Percentiles rank a stretch among this genome's conserved stretches.
phyloP scores from a whole-genome alignment of 1,140 invertebrate species.

The Drosophila aff. region DNA sequence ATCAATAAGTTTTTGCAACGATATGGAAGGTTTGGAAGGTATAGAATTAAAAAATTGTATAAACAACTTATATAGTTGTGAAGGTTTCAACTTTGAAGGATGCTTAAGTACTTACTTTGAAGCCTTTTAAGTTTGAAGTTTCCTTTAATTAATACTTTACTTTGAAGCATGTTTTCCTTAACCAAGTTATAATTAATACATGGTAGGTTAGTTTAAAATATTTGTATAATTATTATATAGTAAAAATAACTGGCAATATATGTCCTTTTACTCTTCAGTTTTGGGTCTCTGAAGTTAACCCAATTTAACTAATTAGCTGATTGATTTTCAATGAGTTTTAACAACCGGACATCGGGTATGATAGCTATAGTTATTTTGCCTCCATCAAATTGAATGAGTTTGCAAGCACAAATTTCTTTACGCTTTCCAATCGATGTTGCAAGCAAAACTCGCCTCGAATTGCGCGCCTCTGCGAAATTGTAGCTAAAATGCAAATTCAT shows the following conservation, averaged over 20 bases:
- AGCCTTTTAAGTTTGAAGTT: neutral
- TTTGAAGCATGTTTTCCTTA: neutral
- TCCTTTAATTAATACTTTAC: neutral
- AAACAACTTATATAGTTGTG: neutral
- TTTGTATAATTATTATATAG: neutral
- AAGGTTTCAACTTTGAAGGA: neutral
- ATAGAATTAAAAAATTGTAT: neutral
- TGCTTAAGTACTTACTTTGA: neutral
- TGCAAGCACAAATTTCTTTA: constrained; percentile 15
- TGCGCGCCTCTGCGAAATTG: constrained; percentile 35
- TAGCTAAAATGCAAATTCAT: constrained; percentile 42
- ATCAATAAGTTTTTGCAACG: neutral
- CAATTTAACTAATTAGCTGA: neutral
- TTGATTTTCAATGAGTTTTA: constrained; percentile 3
- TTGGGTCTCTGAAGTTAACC: neutral
- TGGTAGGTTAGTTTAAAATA: neutral
- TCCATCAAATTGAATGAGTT: constrained; percentile 40
- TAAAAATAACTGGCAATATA: neutral
- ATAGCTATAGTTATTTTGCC: constrained; percentile 1
- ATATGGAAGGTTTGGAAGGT: neutral
- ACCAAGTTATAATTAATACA: neutral
- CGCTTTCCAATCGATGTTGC: constrained; percentile 21
- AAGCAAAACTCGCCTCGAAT: constrained; percentile 28
- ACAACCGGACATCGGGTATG: neutral
- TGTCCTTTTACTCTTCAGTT: neutral